Evolutionary conservation across 2,113 vertebrate species (phyloP), one percentile per base, ranked within the genome.

Genomic region (Oxyruncus cristatus): DNA sequence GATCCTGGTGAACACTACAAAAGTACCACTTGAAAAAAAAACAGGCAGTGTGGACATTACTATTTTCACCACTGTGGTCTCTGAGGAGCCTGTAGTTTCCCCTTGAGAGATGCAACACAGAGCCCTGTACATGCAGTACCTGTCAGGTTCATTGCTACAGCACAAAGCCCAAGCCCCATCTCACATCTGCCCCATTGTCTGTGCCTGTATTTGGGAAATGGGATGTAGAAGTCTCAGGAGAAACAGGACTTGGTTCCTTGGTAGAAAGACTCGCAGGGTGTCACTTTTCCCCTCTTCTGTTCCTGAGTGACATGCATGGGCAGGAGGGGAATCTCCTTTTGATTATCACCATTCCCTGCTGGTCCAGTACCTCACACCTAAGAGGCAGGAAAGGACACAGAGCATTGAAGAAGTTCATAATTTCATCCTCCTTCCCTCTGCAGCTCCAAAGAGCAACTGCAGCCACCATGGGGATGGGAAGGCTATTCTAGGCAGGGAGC

Each of bases 381-480:
- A 79, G 44, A 89, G 89, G 9, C 23, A 46, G 81, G 5, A 46
- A 87, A 89, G 44, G 58, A n/a, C 67, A 73, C 17, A 49, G 63
- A 53, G 32, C 56, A 41, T 3, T 58, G 81, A 71, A 85, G 46
- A 46, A 27, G 55, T 32, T 52, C 22, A 8, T 46, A 8, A 42
- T 61, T 72, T 52, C 70, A 47, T n/a, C 22, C 39, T 85, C 33
- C 30, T 27, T 63, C 68, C 92, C 17, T 8, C 32, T 59, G 39
- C 59, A 74, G 42, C 33, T 86, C 67, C 23, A 42, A 73, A 70
- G 37, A 76, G 37, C 30, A 37, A 15, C 12, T 44, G 42, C 33
- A 58, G 41, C 56, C 75, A 22, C 33, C 21, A 5, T 0, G 0
- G 62, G 41, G 44, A 55, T 53, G 17, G 19, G 27, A 83, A 41